Evolutionary conservation across 2,797 vertebrate genomes (phyloP).

Genomic region (Epinephelus awoara): DNA sequence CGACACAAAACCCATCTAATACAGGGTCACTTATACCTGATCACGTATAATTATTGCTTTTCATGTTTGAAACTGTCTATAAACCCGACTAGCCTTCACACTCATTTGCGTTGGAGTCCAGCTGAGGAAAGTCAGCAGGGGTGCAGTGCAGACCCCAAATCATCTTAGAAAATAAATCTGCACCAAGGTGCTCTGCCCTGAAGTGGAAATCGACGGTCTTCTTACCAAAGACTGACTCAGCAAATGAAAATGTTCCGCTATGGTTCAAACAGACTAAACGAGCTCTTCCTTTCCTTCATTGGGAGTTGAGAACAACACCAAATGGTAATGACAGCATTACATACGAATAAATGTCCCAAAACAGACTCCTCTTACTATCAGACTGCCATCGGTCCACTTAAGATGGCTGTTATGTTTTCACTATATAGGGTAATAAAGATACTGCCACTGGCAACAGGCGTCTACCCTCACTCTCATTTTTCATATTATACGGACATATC

Average conservation of each 20-base stretch:
- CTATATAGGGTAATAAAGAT: constrained; percentile 35
- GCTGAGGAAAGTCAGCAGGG: constrained; percentile 8
- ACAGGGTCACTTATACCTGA: not conserved
- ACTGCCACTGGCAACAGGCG: constrained; percentile 31
- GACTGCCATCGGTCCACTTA: constrained; percentile 55
- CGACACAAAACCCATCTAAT: not conserved
- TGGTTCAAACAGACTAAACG: constrained; percentile 39
- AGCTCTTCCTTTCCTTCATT: constrained; percentile 26
- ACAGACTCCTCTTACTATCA: constrained; percentile 37
- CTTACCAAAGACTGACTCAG: constrained; percentile 38
- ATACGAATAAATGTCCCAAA: constrained; percentile 50
- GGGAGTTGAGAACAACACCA: constrained; percentile 39
- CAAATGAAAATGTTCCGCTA: constrained; percentile 43
- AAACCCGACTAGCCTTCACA: not conserved
- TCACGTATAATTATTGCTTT: not conserved
- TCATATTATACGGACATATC: constrained; percentile 20
- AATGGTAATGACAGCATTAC: constrained; percentile 52
- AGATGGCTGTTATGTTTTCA: constrained; percentile 37
- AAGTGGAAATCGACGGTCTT: constrained; percentile 25
- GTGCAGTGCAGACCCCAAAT: not conserved
- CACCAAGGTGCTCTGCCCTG: constrained; percentile 23
- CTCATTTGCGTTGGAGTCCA: constrained; percentile 3
- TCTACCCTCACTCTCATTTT: constrained; percentile 16
- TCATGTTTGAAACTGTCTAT: not conserved
- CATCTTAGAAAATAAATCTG: constrained; percentile 25